These are phyloP conservation scores for Dolomedes plantarius DNA, from an alignment of 2,888 invertebrate genomes.

Conservation along the genomic window DNA sequence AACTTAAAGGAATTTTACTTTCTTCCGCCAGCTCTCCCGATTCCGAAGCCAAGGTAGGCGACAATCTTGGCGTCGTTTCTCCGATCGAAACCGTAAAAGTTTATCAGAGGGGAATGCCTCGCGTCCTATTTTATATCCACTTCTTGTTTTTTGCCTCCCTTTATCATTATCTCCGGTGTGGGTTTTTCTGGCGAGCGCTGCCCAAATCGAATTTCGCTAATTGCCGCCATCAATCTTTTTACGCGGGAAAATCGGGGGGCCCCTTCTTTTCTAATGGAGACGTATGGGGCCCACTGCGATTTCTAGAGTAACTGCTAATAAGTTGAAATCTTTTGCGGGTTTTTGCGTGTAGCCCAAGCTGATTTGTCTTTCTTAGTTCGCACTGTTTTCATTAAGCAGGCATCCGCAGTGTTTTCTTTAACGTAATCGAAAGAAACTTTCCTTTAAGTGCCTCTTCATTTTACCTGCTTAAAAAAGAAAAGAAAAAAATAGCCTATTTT, in stretches of 20 bases:
- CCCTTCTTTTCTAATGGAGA: conserved; percentile 54
- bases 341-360: conserved; percentile 12
- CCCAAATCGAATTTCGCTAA: conserved; percentile 70
- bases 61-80: conserved; percentile 30
- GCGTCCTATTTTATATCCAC: conserved; percentile 26
- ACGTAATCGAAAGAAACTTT: no score
- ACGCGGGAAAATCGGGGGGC: not conserved
- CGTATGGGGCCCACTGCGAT: conserved; percentile 51
- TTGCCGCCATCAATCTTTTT: conserved; percentile 67
- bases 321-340: conserved; percentile 55
- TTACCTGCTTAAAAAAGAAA: no score
- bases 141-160: conserved; percentile 24
- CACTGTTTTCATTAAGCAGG: not conserved
- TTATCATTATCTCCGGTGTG: conserved; percentile 56
- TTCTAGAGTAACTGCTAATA: conserved; percentile 57
- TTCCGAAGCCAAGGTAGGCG: no score
- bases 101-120: not conserved
- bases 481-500: no score
- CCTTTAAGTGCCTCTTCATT: no score
- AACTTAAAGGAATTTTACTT: no score
- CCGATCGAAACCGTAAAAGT: conserved; percentile 56
- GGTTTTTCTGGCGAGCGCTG: conserved; percentile 61
- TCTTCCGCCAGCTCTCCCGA: no score
- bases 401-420: no score
- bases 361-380: not conserved